Evolutionary conservation across 2,113 vertebrate species (phyloP).

Genomic region (Sander lucioperca): DNA sequence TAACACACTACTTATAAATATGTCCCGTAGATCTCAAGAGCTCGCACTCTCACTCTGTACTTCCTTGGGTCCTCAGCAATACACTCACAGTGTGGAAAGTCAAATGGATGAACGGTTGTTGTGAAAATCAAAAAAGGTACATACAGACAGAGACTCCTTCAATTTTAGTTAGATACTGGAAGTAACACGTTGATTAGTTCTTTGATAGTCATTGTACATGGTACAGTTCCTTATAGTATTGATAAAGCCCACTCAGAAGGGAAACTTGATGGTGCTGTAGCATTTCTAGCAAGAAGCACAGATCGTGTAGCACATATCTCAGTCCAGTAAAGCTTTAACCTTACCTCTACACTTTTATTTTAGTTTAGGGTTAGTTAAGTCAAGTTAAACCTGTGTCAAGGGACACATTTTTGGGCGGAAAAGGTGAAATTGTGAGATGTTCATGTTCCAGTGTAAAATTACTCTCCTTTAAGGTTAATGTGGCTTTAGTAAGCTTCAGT

Average conservation of each 20-base stretch:
- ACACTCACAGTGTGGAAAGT: too few species aligned
- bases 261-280: neutral
- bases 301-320: neutral
- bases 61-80: too few species aligned
- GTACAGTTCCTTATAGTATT: neutral
- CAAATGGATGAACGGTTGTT: too few species aligned
- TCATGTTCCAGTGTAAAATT: conserved; percentile 15
- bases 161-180: neutral
- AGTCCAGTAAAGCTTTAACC: neutral
- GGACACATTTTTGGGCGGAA: neutral
- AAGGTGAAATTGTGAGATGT: neutral
- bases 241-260: neutral
- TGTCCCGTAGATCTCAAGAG: too few species aligned
- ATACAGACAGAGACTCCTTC: too few species aligned
- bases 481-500: conserved; percentile 25
- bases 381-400: conserved; percentile 17
- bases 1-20: too few species aligned
- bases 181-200: neutral
- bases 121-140: too few species aligned
- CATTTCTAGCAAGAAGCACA: neutral
- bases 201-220: neutral
- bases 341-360: neutral
- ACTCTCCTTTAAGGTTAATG: conserved; percentile 39
- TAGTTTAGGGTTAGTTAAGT: neutral
- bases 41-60: too few species aligned